phyloP scores from a whole-genome alignment of 2,888 invertebrate genomes.

The Tuta absoluta region DNA sequence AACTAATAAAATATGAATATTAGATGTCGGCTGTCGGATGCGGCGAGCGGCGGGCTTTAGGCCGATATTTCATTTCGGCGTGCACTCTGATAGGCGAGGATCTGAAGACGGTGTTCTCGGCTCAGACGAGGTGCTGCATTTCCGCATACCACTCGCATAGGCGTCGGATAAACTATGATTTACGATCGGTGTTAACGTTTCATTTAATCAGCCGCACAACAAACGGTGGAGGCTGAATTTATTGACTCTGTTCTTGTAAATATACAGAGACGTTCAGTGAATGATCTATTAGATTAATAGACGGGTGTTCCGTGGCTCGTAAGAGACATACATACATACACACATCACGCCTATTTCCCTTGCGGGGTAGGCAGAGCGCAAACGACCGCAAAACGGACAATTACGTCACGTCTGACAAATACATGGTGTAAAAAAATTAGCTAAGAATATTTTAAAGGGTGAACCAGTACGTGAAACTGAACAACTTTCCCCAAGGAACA shows the following conservation, averaged over 20 bases:
- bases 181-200: conserved; percentile 46
- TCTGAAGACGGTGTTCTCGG: conserved; percentile 4
- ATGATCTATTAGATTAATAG: conserved; percentile 36
- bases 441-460: too few relatives aligned
- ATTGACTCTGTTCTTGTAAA: conserved; percentile 21
- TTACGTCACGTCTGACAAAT: too few relatives aligned
- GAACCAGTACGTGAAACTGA: too few relatives aligned
- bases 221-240: conserved; percentile 6
- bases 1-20: conserved; percentile 64
- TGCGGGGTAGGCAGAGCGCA: too few relatives aligned
- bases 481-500: too few relatives aligned
- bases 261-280: not conserved
- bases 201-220: conserved; percentile 23
- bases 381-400: too few relatives aligned
- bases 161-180: conserved; percentile 46
- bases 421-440: too few relatives aligned
- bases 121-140: conserved; percentile 42
- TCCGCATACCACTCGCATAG: conserved; percentile 52
- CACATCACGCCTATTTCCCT: too few relatives aligned
- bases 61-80: conserved; percentile 62
- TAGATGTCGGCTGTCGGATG: conserved; percentile 51
- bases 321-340: too few relatives aligned
- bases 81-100: conserved; percentile 33
- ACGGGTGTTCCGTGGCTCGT: conserved; percentile 38
- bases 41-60: conserved; percentile 46